Evolutionary conservation across 2,797 vertebrate genomes (phyloP).

Genomic region (Phalanger gymnotis): DNA sequence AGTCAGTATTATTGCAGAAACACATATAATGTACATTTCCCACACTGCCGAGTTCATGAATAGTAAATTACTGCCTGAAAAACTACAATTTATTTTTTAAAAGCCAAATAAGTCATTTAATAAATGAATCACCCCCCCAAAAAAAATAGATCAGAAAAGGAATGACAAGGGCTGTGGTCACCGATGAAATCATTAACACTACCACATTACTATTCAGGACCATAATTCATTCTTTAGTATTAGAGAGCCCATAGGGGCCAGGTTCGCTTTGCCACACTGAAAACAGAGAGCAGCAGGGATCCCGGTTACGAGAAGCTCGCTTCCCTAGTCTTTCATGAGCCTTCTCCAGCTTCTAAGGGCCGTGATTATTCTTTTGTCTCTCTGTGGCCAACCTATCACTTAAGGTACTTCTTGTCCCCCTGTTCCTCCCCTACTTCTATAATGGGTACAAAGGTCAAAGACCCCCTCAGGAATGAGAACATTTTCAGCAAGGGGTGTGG

Average conservation of each 20-base stretch:
- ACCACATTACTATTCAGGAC: slow-evolving; percentile 63
- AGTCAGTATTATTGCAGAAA: slow-evolving; percentile 30
- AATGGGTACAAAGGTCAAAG: slow-evolving; percentile 52
- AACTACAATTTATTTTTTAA: slow-evolving; percentile 56
- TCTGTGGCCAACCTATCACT: slow-evolving; percentile 57
- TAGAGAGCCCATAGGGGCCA: slow-evolving; percentile 72
- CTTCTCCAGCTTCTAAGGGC: slow-evolving; percentile 56
- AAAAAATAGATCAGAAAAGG: slow-evolving; percentile 43
- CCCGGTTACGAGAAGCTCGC: slow-evolving; percentile 54
- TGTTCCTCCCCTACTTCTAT: slow-evolving; percentile 19
- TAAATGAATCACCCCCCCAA: slow-evolving; percentile 49
- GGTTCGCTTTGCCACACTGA: slow-evolving; percentile 72
- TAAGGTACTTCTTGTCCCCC: slow-evolving; percentile 43
- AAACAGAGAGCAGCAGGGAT: slow-evolving; percentile 72
- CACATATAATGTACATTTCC: slow-evolving; percentile 33
- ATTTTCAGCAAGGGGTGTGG: slow-evolving; percentile 47
- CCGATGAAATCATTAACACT: slow-evolving; percentile 75
- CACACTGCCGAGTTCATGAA: slow-evolving; percentile 58
- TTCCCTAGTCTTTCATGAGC: slow-evolving; percentile 44
- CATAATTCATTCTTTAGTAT: slow-evolving; percentile 74
- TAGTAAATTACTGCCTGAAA: slow-evolving; percentile 65
- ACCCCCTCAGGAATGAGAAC: slow-evolving; percentile 22
- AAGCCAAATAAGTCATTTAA: slow-evolving; percentile 67
- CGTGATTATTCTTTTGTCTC: slow-evolving; percentile 60
- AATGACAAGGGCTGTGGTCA: slow-evolving; percentile 69